phyloP scores from a whole-genome alignment of 2,113 vertebrate species.

The Scophthalmus maximus region DNA sequence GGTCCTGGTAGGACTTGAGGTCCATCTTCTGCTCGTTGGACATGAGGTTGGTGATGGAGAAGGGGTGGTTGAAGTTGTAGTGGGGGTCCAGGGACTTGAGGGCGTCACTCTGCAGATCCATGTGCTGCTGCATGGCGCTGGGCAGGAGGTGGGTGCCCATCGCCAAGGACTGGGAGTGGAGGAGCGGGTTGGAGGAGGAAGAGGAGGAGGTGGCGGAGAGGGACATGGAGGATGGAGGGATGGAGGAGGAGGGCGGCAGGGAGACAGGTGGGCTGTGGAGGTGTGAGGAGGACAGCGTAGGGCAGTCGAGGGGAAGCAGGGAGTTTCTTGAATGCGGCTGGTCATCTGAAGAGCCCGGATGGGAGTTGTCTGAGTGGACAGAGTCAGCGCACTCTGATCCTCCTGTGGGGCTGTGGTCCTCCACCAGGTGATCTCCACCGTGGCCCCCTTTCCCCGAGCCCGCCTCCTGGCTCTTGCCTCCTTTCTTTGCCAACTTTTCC shows the following conservation, averaged over 20 bases:
- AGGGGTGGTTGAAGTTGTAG: constrained; percentile 94
- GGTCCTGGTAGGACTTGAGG: constrained; percentile 88
- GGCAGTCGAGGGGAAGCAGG: constrained; percentile 81
- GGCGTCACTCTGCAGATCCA: constrained; percentile 88
- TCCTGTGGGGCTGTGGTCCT: constrained; percentile 77
- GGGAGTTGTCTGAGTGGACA: constrained; percentile 84
- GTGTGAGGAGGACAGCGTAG: constrained; percentile 63
- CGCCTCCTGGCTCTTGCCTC: constrained; percentile 71
- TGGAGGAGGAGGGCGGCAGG: constrained; percentile 67
- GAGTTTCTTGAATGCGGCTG: constrained; percentile 71
- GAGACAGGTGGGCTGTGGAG: constrained; percentile 76
- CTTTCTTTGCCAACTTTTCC: constrained; percentile 83
- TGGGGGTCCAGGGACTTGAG: constrained; percentile 90
- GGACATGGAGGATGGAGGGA: constrained; percentile 69
- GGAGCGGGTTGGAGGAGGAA: constrained; percentile 67
- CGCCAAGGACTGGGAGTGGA: constrained; percentile 79
- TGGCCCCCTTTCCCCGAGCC: constrained; percentile 72
- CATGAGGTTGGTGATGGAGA: constrained; percentile 94
- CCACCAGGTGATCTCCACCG: constrained; percentile 68
- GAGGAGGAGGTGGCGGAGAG: constrained; percentile 73
- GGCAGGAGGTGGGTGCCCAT: constrained; percentile 81
- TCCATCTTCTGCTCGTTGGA: constrained; percentile 91
- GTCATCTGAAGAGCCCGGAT: constrained; percentile 83
- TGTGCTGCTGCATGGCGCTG: constrained; percentile 84
- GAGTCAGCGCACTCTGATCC: constrained; percentile 85